These are phyloP conservation scores for Ectemnius continuus DNA, from an alignment of 2,888 invertebrate genomes.

Conservation along the genomic window DNA sequence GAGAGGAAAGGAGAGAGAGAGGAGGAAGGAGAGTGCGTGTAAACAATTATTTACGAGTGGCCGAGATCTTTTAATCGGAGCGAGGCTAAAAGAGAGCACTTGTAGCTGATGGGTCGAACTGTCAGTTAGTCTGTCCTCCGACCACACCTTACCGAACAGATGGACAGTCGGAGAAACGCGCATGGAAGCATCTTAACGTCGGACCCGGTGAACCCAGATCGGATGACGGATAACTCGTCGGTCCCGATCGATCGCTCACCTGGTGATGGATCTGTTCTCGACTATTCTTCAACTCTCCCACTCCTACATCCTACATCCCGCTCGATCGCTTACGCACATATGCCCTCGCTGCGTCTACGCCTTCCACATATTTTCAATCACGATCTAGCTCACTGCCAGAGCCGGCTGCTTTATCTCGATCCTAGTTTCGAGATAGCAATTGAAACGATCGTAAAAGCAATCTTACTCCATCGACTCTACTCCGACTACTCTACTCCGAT, in stretches of 20 bases:
- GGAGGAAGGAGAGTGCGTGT: too few relatives aligned
- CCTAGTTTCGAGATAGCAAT: conserved; percentile 45
- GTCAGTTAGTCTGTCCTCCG: conserved; percentile 54
- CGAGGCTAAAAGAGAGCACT: conserved; percentile 24
- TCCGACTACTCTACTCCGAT: too few relatives aligned
- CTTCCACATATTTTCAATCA: conserved; percentile 55
- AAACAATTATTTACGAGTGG: too few relatives aligned
- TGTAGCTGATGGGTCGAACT: conserved; percentile 29
- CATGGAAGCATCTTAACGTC: conserved; percentile 42
- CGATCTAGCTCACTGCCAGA: conserved; percentile 34
- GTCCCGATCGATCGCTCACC: conserved; percentile 64
- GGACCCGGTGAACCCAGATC: conserved; percentile 57
- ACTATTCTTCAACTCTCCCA: conserved; percentile 46
- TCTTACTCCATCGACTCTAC: conserved; percentile 41
- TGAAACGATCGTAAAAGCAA: conserved; percentile 42
- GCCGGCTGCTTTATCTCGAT: conserved; percentile 58
- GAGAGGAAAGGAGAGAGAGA: too few relatives aligned
- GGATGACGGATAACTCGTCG: conserved; percentile 66
- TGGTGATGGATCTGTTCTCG: conserved; percentile 66
- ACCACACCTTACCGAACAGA: conserved; percentile 60
- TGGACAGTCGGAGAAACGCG: conserved; percentile 31
- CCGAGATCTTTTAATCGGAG: neutral
- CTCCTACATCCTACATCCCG: too few relatives aligned
- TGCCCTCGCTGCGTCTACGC: conserved; percentile 24
- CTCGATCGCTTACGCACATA: neutral